phyloP scores from a whole-genome alignment of 2,888 invertebrate genomes.

The Drosophila austrosaltans region DNA sequence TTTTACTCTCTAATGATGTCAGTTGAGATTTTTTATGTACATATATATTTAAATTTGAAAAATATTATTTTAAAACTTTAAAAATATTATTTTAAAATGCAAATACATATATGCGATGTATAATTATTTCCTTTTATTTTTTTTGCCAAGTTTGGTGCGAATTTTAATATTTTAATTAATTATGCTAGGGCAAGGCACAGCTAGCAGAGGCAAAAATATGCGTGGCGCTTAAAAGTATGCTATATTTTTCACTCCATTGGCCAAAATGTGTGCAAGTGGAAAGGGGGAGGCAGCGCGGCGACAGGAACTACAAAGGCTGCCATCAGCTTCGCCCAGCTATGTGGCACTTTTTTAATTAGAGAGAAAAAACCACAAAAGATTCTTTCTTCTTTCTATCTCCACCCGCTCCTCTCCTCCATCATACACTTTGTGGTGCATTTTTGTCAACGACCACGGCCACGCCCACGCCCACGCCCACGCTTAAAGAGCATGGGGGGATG shows the following conservation, averaged over 20 bases:
- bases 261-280: slow-evolving; percentile 33
- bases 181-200: slow-evolving; percentile 55
- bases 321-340: slow-evolving; percentile 21
- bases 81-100: not conserved
- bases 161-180: slow-evolving; percentile 72
- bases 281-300: no score
- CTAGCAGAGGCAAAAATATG: slow-evolving; percentile 52
- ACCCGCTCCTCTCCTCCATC: not conserved
- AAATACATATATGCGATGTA: not conserved
- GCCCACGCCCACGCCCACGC: slow-evolving; percentile 23
- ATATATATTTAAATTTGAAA: not conserved
- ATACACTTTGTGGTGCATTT: slow-evolving; percentile 38
- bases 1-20: slow-evolving; percentile 68
- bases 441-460: slow-evolving; percentile 27
- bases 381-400: slow-evolving; percentile 20
- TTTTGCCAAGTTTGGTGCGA: slow-evolving; percentile 33
- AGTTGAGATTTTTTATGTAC: slow-evolving; percentile 59
- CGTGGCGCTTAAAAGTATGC: slow-evolving; percentile 71
- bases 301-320: slow-evolving; percentile 34
- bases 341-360: slow-evolving; percentile 69
- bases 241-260: slow-evolving; percentile 61
- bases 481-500: not conserved
- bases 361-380: slow-evolving; percentile 76
- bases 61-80: slow-evolving; percentile 48
- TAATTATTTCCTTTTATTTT: not conserved